Evolutionary conservation across 1,140 invertebrate genomes (phyloP), one percentile per base, ranked within the genome.

Genomic region (Leptoteleia sp.): DNA sequence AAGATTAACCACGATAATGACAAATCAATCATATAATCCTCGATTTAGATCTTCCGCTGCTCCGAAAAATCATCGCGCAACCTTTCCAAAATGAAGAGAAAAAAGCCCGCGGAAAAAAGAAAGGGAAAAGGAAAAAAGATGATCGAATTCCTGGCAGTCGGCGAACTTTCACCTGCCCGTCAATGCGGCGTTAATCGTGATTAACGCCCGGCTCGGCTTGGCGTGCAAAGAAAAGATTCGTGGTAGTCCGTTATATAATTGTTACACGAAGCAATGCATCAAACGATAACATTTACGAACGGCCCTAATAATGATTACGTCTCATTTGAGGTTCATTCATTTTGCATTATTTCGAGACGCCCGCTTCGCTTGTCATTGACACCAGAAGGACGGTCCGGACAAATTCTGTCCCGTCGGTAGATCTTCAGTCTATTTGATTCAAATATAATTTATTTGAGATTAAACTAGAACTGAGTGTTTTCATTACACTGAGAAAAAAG

Each of bases 121-220:
- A 17, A 25, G 38, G 31, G 12, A 52, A 15, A 12, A 22, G 6
- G 19, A 38, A 33, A 57, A 59, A 70, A 47, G 62, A 62, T 37
- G 68, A 72, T 78, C 67, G 55, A 62, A 78, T 78, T 77, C 37
- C 37, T 40, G 35, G 17, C 42, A 43, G 17, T 2, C 33, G 47
- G 12, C 55, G 64, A 75, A 79, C 77, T 79, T 79, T 79, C 70
- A 79, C 77, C 65, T 50, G 64, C 42, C 62, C 57, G 68, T 79
- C 76, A 70, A 64, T 73, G 31, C n/a, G 40, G 62, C 42, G 62
- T 79, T 79, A 68, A 72, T 78, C 76, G 57, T 38, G 54, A 79
- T 71, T 48, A 50, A 52, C 59, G 38, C 22, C 37, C 62, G 62
- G 35, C 37, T 37, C 6, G 15, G 47, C 48, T 52, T 45, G 33